These are phyloP conservation scores for Clitarchus hookeri DNA, from an alignment of 2,888 invertebrate species.

Conservation along the genomic window DNA sequence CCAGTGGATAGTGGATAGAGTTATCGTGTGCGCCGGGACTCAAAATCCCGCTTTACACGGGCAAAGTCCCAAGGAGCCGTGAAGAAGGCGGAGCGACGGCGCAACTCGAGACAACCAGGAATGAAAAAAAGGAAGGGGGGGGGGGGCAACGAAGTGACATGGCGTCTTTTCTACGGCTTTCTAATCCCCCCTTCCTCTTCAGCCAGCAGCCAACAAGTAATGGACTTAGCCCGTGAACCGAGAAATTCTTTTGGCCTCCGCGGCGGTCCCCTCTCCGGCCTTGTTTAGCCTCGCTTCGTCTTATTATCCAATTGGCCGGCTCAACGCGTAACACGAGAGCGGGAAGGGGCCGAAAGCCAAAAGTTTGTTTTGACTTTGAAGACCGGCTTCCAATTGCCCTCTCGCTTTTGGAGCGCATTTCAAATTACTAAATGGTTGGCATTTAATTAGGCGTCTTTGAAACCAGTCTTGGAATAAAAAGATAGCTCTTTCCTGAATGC, in stretches of 20 bases:
- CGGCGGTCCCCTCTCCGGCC: background rate
- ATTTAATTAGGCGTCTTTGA: too few species aligned
- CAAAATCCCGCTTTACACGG: too few species aligned
- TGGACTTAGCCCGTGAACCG: slow-evolving; percentile 20
- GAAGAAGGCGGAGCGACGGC: background rate
- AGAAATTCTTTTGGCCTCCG: slow-evolving; percentile 37
- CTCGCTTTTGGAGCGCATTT: background rate
- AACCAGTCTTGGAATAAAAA: too few species aligned
- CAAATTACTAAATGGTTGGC: too few species aligned
- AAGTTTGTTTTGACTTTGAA: background rate
- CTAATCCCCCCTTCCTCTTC: slow-evolving; percentile 11
- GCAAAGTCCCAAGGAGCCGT: background rate
- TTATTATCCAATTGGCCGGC: slow-evolving; percentile 19
- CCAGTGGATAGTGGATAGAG: too few species aligned
- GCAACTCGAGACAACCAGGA: background rate
- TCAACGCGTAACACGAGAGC: background rate
- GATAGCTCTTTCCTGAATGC: too few species aligned
- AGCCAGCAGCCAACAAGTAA: background rate
- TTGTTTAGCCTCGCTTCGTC: slow-evolving; percentile 23
- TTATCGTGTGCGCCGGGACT: too few species aligned
- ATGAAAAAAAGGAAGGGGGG: too few species aligned
- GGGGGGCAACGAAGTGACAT: background rate
- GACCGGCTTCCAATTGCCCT: background rate
- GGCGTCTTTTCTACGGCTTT: slow-evolving; percentile 27
- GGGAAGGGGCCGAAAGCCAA: background rate